Evolutionary conservation across 2,888 invertebrate species (phyloP).

Genomic region (Epirrhoe tristata): DNA sequence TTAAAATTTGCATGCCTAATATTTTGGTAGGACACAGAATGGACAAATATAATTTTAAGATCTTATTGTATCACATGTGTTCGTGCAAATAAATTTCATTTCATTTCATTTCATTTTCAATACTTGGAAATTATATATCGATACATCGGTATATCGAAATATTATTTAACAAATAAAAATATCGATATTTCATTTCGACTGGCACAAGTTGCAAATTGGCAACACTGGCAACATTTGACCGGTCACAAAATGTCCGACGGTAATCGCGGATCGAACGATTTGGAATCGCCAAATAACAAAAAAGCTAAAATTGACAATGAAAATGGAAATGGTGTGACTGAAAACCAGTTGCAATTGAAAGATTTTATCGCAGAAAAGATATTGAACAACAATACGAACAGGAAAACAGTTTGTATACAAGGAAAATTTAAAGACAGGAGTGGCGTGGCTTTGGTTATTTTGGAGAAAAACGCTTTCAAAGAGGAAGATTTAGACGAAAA

Average conservation of each 20-base stretch:
- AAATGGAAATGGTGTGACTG: slow-evolving; percentile 67
- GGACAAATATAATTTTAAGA: too few species aligned
- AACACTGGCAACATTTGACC: slow-evolving; percentile 53
- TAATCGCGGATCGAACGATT: slow-evolving; percentile 65
- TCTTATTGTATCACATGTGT: too few species aligned
- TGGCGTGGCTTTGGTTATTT: slow-evolving; percentile 89
- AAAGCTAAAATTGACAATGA: slow-evolving; percentile 74
- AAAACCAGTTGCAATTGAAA: slow-evolving; percentile 81
- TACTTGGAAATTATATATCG: too few species aligned
- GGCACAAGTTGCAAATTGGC: not conserved
- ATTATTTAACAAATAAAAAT: too few species aligned
- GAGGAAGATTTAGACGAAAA: slow-evolving; percentile 84
- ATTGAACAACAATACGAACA: slow-evolving; percentile 89
- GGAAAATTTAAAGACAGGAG: slow-evolving; percentile 88
- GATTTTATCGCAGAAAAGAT: slow-evolving; percentile 88
- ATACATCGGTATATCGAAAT: too few species aligned
- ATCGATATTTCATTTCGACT: too few species aligned
- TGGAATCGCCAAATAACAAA: slow-evolving; percentile 66
- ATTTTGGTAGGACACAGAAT: too few species aligned
- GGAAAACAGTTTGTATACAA: slow-evolving; percentile 89
- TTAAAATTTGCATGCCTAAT: too few species aligned
- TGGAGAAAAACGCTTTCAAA: slow-evolving; percentile 93
- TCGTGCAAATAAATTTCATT: too few species aligned
- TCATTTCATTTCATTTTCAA: too few species aligned
- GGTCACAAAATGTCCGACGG: slow-evolving; percentile 78